Evolutionary conservation across 2,888 invertebrate genomes (phyloP).

Genomic region (Pemphredon lugubris): DNA sequence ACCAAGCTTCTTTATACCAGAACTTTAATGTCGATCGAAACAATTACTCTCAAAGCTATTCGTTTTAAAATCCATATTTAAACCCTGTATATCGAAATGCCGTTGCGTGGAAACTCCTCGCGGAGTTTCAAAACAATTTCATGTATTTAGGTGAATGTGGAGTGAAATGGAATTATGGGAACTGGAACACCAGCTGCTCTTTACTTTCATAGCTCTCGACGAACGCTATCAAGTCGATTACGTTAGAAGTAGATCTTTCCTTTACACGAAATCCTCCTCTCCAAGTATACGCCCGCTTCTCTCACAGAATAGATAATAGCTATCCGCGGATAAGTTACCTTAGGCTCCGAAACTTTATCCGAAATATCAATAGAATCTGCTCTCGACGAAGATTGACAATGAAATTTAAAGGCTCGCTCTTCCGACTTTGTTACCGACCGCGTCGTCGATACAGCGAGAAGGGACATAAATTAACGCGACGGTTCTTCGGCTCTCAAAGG

Average conservation of each 20-base stretch:
- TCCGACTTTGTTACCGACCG: no score
- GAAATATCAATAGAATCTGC: not conserved
- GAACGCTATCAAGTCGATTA: not conserved
- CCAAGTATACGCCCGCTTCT: not conserved
- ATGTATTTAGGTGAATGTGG: no score
- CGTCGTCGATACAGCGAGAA: no score
- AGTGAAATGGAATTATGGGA: not conserved
- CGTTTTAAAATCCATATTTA: no score
- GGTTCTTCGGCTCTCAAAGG: no score
- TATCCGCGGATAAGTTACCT: not conserved
- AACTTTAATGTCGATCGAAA: no score
- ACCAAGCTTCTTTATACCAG: no score
- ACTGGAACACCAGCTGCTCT: not conserved
- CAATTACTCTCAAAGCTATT: no score
- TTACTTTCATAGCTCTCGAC: not conserved
- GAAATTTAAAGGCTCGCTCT: not conserved
- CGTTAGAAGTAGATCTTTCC: not conserved
- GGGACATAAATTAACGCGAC: no score
- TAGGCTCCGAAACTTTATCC: not conserved
- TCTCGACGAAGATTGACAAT: not conserved
- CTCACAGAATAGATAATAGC: not conserved
- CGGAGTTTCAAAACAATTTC: no score
- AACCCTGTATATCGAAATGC: no score
- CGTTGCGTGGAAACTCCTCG: no score
- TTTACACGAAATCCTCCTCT: not conserved